Percentiles rank a stretch among this genome's conserved stretches.
phyloP scores from a whole-genome alignment of 1,140 invertebrate species.

The Drosophila albomicans region DNA sequence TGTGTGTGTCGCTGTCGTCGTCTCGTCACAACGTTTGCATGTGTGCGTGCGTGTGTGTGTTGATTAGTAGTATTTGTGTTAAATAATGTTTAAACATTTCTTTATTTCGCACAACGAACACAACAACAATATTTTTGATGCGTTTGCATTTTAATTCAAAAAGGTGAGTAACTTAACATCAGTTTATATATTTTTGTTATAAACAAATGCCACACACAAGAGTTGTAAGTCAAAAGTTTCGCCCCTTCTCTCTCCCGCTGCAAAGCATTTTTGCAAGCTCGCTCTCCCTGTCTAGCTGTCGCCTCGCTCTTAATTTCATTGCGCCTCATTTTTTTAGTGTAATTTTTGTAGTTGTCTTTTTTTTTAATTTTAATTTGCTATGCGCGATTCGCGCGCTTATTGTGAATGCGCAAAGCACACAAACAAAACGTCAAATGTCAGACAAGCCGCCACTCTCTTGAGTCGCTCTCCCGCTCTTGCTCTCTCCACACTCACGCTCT shows the following conservation, averaged over 20 bases:
- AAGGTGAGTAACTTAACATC: constrained; percentile 57
- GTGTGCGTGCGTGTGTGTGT: constrained; percentile 46
- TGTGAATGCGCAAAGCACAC: constrained; percentile 61
- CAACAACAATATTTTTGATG: constrained; percentile 44
- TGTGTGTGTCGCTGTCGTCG: constrained; percentile 38
- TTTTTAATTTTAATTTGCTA: constrained; percentile 78
- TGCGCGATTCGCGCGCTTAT: constrained; percentile 77
- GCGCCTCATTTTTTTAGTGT: constrained; percentile 34
- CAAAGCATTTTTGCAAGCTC: constrained; percentile 4
- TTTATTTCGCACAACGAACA: constrained; percentile 60
- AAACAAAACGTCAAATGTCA: constrained; percentile 80
- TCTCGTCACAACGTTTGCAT: constrained; percentile 43
- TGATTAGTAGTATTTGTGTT: constrained; percentile 71
- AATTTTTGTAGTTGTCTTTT: constrained; percentile 58
- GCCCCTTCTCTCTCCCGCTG: constrained; percentile 16
- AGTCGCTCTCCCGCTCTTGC: constrained; percentile 27
- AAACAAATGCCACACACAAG: constrained; percentile 63
- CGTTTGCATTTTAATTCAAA: constrained; percentile 53
- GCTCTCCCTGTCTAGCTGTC: constrained; percentile 5
- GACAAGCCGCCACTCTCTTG: constrained; percentile 50
- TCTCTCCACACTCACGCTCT: constrained; percentile 26
- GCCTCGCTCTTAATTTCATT: constrained; percentile 39
- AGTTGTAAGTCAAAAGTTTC: constrained; percentile 52
- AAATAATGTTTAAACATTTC: constrained; percentile 77
- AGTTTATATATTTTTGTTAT: constrained; percentile 50